phyloP scores from a whole-genome alignment of 2,113 vertebrate species.

The Numida meleagris region DNA sequence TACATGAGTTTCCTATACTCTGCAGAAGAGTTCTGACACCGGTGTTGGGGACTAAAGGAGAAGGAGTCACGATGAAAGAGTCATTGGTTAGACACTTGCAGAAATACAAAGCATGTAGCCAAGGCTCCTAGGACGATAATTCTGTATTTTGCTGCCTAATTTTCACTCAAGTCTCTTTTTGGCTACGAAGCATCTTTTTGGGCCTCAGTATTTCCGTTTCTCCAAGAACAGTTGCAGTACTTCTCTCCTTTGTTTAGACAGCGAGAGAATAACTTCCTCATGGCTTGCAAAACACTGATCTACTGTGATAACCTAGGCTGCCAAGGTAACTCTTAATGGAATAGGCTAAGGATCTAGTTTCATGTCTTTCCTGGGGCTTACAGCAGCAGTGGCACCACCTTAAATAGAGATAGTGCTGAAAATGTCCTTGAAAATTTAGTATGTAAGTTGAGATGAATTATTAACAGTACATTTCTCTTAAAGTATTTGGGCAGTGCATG shows the following conservation, averaged over 20 bases:
- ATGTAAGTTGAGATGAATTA: not conserved
- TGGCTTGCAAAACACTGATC: not conserved
- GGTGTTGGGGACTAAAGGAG: not conserved
- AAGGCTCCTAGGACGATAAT: not conserved
- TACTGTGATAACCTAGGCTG: not conserved
- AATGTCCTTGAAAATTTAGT: not conserved
- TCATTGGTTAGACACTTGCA: not conserved
- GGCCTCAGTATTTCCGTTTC: not conserved
- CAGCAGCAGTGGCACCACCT: not conserved
- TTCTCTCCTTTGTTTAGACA: not conserved
- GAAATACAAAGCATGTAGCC: not conserved
- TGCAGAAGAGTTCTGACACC: not conserved
- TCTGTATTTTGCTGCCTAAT: not conserved
- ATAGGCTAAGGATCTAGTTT: not conserved
- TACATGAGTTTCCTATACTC: not conserved
- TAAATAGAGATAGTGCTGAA: not conserved
- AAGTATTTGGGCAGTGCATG: not conserved
- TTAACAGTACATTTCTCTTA: not conserved
- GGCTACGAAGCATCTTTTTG: not conserved
- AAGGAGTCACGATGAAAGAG: not conserved
- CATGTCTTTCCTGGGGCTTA: not conserved
- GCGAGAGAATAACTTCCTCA: not conserved
- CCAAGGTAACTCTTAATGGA: not conserved
- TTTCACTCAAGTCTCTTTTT: not conserved
- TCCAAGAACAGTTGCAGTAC: not conserved